Evolutionary conservation across 2,797 vertebrate species (phyloP).

Genomic region (Leuciscus waleckii): DNA sequence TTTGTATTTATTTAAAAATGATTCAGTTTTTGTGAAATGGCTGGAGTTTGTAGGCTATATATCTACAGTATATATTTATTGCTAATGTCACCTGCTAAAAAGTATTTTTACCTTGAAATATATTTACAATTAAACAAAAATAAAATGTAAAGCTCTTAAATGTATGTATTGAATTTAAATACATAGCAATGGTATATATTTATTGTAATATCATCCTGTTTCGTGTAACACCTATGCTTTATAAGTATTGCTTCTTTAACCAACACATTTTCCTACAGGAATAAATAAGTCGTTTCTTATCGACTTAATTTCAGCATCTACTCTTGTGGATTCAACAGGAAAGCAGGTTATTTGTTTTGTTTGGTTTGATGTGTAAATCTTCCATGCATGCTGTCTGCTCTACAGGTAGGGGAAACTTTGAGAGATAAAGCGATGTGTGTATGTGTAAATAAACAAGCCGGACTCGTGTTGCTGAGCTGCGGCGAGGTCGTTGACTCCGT

Average conservation of each 20-base stretch:
- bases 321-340: background rate
- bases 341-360: background rate
- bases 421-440: constrained; percentile 22
- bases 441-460: constrained; percentile 47
- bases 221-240: background rate
- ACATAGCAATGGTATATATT: too few relatives aligned
- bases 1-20: background rate
- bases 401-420: background rate
- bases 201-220: background rate
- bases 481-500: constrained; percentile 48
- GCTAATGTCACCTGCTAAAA: background rate
- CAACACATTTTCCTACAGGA: background rate
- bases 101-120: background rate
- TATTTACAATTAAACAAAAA: background rate
- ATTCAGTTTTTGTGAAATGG: background rate
- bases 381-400: background rate
- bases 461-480: constrained; percentile 36
- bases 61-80: background rate
- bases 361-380: background rate
- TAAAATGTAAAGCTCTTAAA: background rate
- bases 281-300: too few relatives aligned
- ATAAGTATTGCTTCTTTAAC: background rate
- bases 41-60: background rate
- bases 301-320: background rate
- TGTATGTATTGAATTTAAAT: background rate